These are phyloP conservation scores for Sitta europaea DNA, from an alignment of 2,113 vertebrate species.

Conservation along the genomic window DNA sequence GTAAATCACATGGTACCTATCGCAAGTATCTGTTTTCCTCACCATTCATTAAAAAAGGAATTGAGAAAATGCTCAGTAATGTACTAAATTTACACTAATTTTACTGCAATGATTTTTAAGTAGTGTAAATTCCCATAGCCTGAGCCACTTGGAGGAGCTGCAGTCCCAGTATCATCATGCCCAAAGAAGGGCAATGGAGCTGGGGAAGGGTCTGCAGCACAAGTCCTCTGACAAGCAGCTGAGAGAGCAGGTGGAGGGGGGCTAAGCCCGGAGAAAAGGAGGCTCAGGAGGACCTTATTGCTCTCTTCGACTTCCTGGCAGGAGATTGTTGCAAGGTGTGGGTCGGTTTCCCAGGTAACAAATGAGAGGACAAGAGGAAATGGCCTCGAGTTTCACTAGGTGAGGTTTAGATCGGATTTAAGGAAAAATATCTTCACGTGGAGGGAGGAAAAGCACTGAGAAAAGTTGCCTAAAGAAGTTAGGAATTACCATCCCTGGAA, in stretches of 20 bases:
- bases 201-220: background rate
- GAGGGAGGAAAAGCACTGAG: background rate
- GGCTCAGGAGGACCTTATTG: rapidly evolving
- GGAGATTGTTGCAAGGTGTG: background rate
- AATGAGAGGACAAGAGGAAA: background rate
- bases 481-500: background rate
- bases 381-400: background rate
- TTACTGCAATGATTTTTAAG: background rate
- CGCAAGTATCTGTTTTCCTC: background rate
- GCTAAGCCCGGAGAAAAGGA: background rate
- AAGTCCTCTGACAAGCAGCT: background rate
- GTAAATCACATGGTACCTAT: background rate
- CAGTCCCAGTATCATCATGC: background rate
- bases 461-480: background rate
- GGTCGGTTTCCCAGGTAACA: background rate
- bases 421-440: background rate
- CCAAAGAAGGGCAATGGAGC: background rate
- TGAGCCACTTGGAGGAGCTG: background rate
- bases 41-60: background rate
- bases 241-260: background rate
- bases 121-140: background rate
- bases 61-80: background rate
- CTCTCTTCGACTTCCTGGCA: background rate
- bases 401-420: background rate
- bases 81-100: background rate